These are phyloP conservation scores for Leptinotarsa peninsularis DNA, from an alignment of 2,888 invertebrate genomes.

Conservation along the genomic window DNA sequence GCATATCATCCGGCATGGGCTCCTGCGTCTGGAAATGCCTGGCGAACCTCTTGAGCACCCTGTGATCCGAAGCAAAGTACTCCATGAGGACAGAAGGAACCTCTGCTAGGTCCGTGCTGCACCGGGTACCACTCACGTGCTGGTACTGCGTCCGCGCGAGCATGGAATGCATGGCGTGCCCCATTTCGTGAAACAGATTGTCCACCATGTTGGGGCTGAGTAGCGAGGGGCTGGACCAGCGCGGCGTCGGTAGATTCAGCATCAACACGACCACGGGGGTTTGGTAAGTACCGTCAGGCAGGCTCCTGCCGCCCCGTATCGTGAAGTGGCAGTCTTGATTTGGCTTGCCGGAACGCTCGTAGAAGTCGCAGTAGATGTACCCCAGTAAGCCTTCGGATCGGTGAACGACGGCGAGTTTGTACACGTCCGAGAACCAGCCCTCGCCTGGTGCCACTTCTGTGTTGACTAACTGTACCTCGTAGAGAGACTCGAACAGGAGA, in stretches of 20 bases:
- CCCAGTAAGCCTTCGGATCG: constrained; percentile 86
- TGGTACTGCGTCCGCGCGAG: constrained; percentile 94
- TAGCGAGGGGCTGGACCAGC: constrained; percentile 81
- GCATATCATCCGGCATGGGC: constrained; percentile 82
- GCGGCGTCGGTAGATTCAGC: constrained; percentile 85
- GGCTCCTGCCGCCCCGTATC: constrained; percentile 89
- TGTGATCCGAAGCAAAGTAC: constrained; percentile 91
- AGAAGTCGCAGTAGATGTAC: constrained; percentile 83
- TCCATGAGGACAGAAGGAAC: constrained; percentile 99
- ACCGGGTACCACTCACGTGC: constrained; percentile 97
- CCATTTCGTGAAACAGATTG: constrained; percentile 98
- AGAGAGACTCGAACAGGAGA: constrained; percentile 84
- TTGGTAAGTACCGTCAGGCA: constrained; percentile 86
- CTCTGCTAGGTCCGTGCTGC: constrained; percentile 98
- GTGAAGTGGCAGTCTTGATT: constrained; percentile 99
- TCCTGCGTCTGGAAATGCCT: constrained; percentile 91
- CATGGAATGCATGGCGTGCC: constrained; percentile 99
- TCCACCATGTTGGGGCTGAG: constrained; percentile 89
- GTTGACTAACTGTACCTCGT: constrained; percentile 82
- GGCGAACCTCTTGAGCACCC: constrained; percentile 87
- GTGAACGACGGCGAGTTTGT: constrained; percentile 92
- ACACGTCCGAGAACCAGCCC: constrained; percentile 78
- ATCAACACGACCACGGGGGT: constrained; percentile 93
- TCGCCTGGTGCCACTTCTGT: constrained; percentile 83
- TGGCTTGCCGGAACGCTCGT: constrained; percentile 90